Conservation (phyloP, 1,140 invertebrate genomes). For the Macrobrachium rosenbergii region DNA sequence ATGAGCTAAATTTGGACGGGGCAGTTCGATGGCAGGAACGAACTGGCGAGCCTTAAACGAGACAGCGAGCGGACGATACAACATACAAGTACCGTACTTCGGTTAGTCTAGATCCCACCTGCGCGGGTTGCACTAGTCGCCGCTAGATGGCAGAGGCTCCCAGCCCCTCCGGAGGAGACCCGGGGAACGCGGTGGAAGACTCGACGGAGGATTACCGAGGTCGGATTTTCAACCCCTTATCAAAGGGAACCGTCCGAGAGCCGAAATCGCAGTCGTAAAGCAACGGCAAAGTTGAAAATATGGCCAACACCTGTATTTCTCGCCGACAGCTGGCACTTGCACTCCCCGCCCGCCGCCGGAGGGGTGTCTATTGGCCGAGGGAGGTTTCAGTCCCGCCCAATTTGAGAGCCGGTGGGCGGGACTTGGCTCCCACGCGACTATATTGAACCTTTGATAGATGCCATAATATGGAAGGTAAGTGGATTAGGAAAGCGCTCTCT, state of each 20-base stretch:
- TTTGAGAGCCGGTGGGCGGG: constrained; percentile 21
- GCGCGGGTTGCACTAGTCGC: not conserved
- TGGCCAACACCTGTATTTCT: constrained; percentile 45
- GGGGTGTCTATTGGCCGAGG: constrained; percentile 29
- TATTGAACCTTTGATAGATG: constrained; percentile 55
- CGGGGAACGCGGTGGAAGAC: too few species aligned
- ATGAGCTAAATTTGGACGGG: too few species aligned
- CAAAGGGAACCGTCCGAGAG: constrained; percentile 47
- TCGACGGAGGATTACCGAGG: too few species aligned
- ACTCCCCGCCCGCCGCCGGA: not conserved
- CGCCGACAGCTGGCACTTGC: constrained; percentile 52
- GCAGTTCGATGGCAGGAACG: too few species aligned
- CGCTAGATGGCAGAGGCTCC: constrained; percentile 52
- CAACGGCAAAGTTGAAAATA: constrained; percentile 52
- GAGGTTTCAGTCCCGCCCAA: constrained; percentile 31
- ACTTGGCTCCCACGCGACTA: constrained; percentile 56
- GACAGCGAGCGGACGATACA: too few species aligned
- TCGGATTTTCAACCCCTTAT: constrained; percentile 58
- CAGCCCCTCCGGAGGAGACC: too few species aligned
- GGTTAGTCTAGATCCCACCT: too few species aligned
- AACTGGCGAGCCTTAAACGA: too few species aligned
- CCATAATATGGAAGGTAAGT: constrained; percentile 57
- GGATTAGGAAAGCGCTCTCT: constrained; percentile 54
- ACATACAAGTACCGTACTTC: too few species aligned
- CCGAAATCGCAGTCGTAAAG: constrained; percentile 58